phyloP scores from a whole-genome alignment of 2,797 vertebrate species.

The Halcyon leucocephala region DNA sequence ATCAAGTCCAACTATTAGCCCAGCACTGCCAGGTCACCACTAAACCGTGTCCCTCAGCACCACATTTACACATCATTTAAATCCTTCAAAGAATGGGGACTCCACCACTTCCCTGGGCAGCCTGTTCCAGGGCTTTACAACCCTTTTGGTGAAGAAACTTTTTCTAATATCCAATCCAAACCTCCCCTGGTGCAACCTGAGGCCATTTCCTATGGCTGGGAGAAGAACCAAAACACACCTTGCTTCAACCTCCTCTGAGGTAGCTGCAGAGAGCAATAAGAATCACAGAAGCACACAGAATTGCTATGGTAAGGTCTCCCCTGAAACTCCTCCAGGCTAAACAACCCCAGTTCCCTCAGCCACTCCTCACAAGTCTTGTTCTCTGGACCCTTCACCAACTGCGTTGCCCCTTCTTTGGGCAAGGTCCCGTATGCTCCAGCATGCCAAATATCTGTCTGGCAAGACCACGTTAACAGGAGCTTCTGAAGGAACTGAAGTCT shows the following conservation, averaged over 20 bases:
- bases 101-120: neutral
- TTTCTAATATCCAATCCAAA: neutral
- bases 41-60: neutral
- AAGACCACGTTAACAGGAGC: neutral
- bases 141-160: neutral
- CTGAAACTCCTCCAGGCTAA: neutral
- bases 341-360: neutral
- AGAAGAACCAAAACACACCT: neutral
- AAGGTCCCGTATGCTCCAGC: neutral
- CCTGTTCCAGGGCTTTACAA: neutral
- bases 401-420: neutral
- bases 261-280: neutral
- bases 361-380: neutral
- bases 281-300: too few species aligned
- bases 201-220: neutral
- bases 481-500: neutral
- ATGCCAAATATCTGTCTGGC: accelerated
- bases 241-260: neutral
- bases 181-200: neutral
- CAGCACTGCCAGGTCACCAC: neutral
- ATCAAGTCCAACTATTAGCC: neutral
- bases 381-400: neutral
- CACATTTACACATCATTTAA: neutral
- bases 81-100: neutral
- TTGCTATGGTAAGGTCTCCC: neutral